Base-by-base conservation (phyloP, 2,113 vertebrate species). In the Hyperoodon ampullatus region DNA sequence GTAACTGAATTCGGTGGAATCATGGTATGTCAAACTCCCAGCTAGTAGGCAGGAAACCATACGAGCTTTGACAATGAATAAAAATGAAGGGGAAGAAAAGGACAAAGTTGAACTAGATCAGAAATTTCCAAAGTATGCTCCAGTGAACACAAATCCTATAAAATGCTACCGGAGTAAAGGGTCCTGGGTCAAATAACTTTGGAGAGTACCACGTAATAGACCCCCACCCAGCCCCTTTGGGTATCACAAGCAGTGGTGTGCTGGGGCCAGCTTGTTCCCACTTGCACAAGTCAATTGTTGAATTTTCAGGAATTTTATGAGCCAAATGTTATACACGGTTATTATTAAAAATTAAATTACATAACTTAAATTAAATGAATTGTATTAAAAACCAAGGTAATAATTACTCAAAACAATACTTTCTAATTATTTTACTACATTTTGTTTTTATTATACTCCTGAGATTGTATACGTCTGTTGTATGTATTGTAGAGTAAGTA, bases 81-180 rank as follows among this genome's bases (percentile, higher is more conserved):
- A 91, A 96, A 95, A 83, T n/a, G 3, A 65, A 78, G 58, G 13
- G 33, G 47, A n/a, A 8, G 0, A 75, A 78, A 13, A 90, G 42
- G 93, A 75, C 44, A 44, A 92, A 66, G 44, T 90, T 81, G 60
- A 80, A 60, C 88, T 26, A 66, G 70, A 92, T 90, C 89, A 97
- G 93, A 88, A 81, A 26, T 98, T 97, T 96, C 90, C 50, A n/a
- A 93, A 88, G 60, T 70, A 24, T 42, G 30, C 63, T 90, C 84
- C 81, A 24, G 60, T 66, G 80, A 81, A 68, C 44, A 75, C 42
- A 94, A 84, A 87, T 80, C 68, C 81, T 80, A 60, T 97, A 93
- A 97, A 97, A 96, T 58, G 53, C 90, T 88, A 84, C 78, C 83
- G 93, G 42, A 96, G 90, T 80, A 92, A 95, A 96, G 63, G 44